Evolutionary conservation across 2,888 invertebrate genomes (phyloP).

Genomic region (Cristatella mucedo): DNA sequence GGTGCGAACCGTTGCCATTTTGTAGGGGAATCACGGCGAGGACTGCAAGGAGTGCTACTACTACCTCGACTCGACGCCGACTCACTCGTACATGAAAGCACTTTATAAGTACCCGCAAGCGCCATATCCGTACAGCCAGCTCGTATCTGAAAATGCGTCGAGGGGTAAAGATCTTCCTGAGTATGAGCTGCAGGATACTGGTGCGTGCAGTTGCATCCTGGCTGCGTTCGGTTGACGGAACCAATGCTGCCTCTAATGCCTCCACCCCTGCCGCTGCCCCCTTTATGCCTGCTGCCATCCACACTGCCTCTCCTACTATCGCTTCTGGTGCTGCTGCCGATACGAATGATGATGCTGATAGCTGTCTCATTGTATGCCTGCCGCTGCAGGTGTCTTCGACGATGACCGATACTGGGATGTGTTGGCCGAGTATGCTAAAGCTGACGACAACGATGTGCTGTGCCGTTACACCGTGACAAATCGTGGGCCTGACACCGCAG

Average conservation of each 20-base stretch:
- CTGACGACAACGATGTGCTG: constrained; percentile 27
- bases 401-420: constrained; percentile 33
- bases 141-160: constrained; percentile 20
- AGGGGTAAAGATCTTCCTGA: constrained; percentile 22
- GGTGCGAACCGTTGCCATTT: not conserved
- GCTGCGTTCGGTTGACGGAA: not conserved
- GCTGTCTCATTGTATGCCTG: no score
- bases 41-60: constrained; percentile 39
- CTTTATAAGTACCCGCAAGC: constrained; percentile 36
- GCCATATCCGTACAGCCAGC: constrained; percentile 27
- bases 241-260: no score
- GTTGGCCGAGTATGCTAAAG: constrained; percentile 31
- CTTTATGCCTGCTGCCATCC: no score
- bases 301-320: no score
- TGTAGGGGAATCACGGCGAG: constrained; percentile 39
- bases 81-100: constrained; percentile 34
- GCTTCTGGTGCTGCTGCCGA: no score
- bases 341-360: no score
- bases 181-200: constrained; percentile 34
- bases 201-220: constrained; percentile 15
- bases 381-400: constrained; percentile 24
- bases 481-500: constrained; percentile 22
- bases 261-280: no score
- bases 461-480: constrained; percentile 29
- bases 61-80: constrained; percentile 32